A percentile compares a stretch with the other conserved stretches of the same genome.
phyloP scores from a whole-genome alignment of 2,113 vertebrate species.

The Perca flavescens region DNA sequence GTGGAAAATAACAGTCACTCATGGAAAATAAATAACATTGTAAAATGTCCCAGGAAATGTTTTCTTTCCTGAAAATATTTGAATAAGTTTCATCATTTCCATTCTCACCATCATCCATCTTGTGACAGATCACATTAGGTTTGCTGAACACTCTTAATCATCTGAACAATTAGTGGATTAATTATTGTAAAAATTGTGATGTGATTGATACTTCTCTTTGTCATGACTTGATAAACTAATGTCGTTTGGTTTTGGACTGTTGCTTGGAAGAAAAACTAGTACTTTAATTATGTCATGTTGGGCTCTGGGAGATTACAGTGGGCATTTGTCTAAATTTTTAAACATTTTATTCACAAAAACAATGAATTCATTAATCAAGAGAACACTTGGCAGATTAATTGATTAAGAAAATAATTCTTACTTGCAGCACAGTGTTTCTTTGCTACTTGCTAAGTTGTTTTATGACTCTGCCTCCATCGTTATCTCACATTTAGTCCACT shows the following conservation, averaged over 20 bases:
- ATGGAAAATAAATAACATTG: slow-evolving; percentile 35
- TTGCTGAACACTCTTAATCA: not conserved
- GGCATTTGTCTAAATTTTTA: too few relatives aligned
- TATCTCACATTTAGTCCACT: not conserved
- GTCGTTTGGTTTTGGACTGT: not conserved
- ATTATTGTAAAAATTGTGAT: not conserved
- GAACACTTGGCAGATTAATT: not conserved
- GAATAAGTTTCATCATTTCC: slow-evolving; percentile 1
- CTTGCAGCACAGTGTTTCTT: not conserved
- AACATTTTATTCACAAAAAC: too few relatives aligned
- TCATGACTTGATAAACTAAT: not conserved
- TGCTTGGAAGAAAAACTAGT: not conserved
- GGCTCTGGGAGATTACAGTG: too few relatives aligned
- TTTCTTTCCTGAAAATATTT: slow-evolving; percentile 27
- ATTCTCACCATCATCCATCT: not conserved
- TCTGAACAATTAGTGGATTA: not conserved
- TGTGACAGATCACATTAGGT: not conserved
- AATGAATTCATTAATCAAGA: not conserved
- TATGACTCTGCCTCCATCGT: not conserved
- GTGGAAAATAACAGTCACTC: slow-evolving; percentile 45
- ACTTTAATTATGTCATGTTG: not conserved
- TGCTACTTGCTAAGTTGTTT: not conserved
- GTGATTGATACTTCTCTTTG: not conserved
- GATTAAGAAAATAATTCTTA: not conserved
- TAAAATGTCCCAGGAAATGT: slow-evolving; percentile 19